Conservation (phyloP, 2,797 vertebrate genomes). For the Apodemus agrarius region DNA sequence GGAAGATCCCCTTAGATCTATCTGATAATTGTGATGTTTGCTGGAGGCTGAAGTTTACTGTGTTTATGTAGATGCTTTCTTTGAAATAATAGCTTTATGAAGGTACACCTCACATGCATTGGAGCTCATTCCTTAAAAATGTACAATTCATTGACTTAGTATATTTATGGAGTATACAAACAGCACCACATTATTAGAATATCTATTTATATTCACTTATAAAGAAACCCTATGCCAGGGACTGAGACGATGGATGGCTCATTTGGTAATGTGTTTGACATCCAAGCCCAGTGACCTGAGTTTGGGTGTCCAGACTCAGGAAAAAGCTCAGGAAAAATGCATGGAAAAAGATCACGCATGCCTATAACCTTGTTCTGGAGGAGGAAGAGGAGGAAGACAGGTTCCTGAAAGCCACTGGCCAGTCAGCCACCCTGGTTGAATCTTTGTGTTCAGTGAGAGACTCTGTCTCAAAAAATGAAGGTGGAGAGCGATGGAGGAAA, state of each 20-base stretch:
- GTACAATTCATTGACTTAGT: neutral
- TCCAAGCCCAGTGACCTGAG: neutral
- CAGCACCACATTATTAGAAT: neutral
- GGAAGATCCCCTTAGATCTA: constrained; percentile 35
- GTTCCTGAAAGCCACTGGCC: neutral
- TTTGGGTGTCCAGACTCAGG: neutral
- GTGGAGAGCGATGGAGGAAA: neutral
- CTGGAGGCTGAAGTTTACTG: neutral
- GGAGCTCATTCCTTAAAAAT: neutral
- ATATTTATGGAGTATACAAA: neutral
- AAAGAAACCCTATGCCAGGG: neutral
- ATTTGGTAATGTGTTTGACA: neutral
- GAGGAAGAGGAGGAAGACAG: neutral
- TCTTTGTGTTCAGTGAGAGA: neutral
- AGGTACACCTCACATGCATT: neutral
- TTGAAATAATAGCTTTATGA: constrained; percentile 14
- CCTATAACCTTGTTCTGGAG: neutral
- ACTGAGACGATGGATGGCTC: neutral
- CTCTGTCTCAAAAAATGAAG: neutral
- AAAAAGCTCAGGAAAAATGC: too few species aligned
- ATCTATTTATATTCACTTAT: neutral
- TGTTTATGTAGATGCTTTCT: constrained; percentile 22
- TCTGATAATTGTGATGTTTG: constrained; percentile 22
- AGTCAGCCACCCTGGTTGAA: neutral
- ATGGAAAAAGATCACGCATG: neutral